Evolutionary conservation across 2,113 vertebrate genomes (phyloP).

Genomic region (Picathartes gymnocephalus): DNA sequence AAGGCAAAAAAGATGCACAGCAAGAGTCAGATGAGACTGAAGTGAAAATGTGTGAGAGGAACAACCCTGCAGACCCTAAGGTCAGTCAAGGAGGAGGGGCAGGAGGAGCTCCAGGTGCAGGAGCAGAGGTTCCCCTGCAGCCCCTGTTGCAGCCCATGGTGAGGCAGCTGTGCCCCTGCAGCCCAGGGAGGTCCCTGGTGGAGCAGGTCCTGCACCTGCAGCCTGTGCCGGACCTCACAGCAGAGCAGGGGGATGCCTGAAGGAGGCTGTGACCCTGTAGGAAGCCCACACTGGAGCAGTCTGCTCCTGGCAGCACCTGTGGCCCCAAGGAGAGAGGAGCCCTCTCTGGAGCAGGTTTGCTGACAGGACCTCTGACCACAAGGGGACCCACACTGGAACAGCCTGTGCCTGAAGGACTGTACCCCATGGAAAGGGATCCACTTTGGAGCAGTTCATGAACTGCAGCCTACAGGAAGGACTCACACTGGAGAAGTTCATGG

Average conservation of each 20-base stretch:
- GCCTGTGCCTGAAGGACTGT: neutral
- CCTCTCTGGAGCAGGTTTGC: neutral
- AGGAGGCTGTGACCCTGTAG: neutral
- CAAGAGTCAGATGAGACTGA: neutral
- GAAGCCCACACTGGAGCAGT: neutral
- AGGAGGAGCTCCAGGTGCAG: fast-evolving
- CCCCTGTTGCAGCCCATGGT: fast-evolving
- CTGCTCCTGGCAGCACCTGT: neutral
- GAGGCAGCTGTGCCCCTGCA: neutral
- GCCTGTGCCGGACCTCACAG: neutral
- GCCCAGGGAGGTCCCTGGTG: fast-evolving
- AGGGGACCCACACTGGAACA: neutral
- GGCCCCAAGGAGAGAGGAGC: neutral
- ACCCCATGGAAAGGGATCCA: neutral
- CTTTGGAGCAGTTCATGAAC: neutral
- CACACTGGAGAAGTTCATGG: neutral
- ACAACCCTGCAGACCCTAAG: neutral
- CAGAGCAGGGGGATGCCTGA: neutral
- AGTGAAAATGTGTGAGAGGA: neutral
- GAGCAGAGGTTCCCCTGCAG: neutral
- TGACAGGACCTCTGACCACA: neutral
- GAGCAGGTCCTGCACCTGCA: neutral
- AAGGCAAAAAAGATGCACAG: neutral
- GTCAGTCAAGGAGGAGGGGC: neutral
- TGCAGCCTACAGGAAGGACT: neutral